Conservation (phyloP, 2,797 vertebrate species). For the Poecilia gillii region DNA sequence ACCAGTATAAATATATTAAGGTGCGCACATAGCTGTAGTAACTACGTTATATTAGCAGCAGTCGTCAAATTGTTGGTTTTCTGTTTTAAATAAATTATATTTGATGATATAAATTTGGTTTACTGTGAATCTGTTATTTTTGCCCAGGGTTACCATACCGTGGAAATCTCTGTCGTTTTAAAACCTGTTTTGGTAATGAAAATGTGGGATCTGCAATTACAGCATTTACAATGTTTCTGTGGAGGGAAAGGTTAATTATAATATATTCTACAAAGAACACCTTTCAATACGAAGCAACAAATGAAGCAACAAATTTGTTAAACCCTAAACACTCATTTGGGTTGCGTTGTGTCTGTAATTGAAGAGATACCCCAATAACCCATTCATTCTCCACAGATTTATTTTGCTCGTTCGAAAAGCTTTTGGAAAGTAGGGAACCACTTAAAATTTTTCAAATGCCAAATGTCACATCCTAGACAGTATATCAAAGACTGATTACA, state of each 20-base stretch:
- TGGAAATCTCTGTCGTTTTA: not conserved
- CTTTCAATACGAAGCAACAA: not conserved
- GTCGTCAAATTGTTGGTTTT: not conserved
- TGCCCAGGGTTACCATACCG: too few relatives aligned
- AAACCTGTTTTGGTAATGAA: not conserved
- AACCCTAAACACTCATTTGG: not conserved
- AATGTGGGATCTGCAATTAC: not conserved
- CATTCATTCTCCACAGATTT: slow-evolving; percentile 14
- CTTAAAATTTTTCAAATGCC: slow-evolving; percentile 72
- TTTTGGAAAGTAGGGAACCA: slow-evolving; percentile 39
- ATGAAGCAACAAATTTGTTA: too few relatives aligned
- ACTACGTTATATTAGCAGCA: not conserved
- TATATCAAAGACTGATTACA: slow-evolving; percentile 57
- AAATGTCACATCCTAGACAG: slow-evolving; percentile 63
- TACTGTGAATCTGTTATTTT: not conserved
- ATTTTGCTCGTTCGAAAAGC: slow-evolving; percentile 19
- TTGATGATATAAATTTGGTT: not conserved
- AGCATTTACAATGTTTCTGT: not conserved
- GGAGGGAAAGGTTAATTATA: not conserved
- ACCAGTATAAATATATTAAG: not conserved
- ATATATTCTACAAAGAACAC: not conserved
- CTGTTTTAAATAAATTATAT: not conserved
- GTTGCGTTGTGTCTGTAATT: not conserved
- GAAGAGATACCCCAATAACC: not conserved
- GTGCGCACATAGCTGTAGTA: not conserved